These are phyloP conservation scores for Brenthis hecate DNA, from an alignment of 2,888 invertebrate species.

Conservation along the genomic window DNA sequence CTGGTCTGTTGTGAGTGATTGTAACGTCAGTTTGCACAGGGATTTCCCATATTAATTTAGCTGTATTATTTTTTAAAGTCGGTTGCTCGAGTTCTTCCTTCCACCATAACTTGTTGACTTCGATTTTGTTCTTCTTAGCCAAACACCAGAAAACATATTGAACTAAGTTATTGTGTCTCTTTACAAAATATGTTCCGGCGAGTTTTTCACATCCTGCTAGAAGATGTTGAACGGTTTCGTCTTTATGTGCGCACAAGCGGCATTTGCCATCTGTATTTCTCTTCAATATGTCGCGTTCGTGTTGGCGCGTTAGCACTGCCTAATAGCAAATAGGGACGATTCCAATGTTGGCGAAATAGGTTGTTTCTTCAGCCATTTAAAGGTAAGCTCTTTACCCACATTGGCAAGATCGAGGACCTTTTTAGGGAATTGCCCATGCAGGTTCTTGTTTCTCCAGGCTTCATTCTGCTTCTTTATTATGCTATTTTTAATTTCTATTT, in stretches of 20 bases:
- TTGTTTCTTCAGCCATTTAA: neutral
- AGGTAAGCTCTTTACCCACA: neutral
- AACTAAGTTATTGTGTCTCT: slow-evolving; percentile 35
- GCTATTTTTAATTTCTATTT: no score
- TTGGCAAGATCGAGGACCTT: neutral
- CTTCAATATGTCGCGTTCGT: slow-evolving; percentile 27
- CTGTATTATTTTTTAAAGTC: slow-evolving; percentile 20
- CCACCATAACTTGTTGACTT: neutral
- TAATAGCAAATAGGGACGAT: slow-evolving; percentile 12
- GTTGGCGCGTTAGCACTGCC: slow-evolving; percentile 29
- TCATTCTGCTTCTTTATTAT: no score
- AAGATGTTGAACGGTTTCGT: slow-evolving; percentile 33
- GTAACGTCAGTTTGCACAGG: slow-evolving; percentile 33
- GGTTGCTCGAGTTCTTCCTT: neutral
- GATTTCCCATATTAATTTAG: slow-evolving; percentile 33
- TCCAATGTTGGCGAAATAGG: neutral
- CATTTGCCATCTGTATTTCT: slow-evolving; percentile 33
- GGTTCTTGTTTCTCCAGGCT: neutral
- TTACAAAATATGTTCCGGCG: slow-evolving; percentile 34
- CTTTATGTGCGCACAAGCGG: slow-evolving; percentile 26
- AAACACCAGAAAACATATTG: slow-evolving; percentile 17
- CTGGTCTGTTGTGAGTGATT: slow-evolving; percentile 30
- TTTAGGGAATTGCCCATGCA: neutral
- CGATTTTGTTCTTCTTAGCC: no score
- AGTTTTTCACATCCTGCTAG: slow-evolving; percentile 37